Evolutionary conservation across 2,113 vertebrate species (phyloP), one percentile per base, ranked within the genome.

Genomic region (Noctilio leporinus): DNA sequence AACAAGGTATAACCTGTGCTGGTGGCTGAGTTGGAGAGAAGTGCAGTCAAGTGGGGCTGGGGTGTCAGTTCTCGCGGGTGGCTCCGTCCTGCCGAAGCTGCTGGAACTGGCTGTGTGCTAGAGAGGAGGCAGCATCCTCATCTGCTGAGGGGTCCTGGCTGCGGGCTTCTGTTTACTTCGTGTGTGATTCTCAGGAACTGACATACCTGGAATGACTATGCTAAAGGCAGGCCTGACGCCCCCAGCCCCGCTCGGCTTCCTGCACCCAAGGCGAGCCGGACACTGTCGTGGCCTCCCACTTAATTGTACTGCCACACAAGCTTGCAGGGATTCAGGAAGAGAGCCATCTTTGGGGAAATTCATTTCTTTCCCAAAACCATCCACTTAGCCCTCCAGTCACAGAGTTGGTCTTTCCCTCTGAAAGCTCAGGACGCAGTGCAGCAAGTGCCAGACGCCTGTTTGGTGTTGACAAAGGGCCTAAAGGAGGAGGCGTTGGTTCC

Each of bases 251-350:
- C 65, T 86, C 57, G 62, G 57, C 80, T 30, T 38, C 47, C 92
- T 33, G 64, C 51, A 35, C 86, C 55, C 64, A 40, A 0, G 69
- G 93, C 22, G 0, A 55, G 72, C 64, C 78, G 88, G 53, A 83
- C 84, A 8, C 59, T 55, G 75, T 10, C 15, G 0, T 19, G 76
- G 57, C 93, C 92, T 95, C 83, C 91, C 72, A 53, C 93, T 92
- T 95, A 85, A 94, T 93, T 84, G 82, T 67, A 77, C 64, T 95
- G 96, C 88, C 95, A 94, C 81, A 38, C 24, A 40, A 78, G 92
- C 94, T 92, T 93, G 87, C 62, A 89, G 77, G 69, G 85, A 73
- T 33, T 67, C 40, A 6, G 73, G 83, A 80, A 47, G 85, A 84
- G 35, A 94, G 57, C 59, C 57, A 73, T 87, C 82, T 94, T 86